A percentile compares a stretch with the other conserved stretches of the same genome.
phyloP scores from a whole-genome alignment of 2,113 vertebrate genomes.

The Aptenodytes forsteri region DNA sequence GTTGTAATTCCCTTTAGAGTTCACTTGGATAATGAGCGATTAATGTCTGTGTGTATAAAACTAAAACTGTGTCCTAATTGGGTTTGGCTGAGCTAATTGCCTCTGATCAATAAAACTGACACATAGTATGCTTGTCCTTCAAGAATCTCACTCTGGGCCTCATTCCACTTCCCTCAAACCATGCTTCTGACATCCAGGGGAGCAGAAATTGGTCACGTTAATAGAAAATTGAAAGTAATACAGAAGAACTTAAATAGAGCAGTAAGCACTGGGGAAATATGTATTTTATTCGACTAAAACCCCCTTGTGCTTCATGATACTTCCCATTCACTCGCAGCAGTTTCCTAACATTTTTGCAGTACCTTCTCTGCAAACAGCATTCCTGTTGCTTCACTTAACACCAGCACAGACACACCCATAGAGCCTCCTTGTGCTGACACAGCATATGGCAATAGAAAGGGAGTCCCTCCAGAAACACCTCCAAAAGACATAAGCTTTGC shows the following conservation, averaged over 20 bases:
- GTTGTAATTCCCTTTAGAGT: slow-evolving; percentile 5
- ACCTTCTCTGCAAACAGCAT: neutral
- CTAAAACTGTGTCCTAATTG: slow-evolving; percentile 49
- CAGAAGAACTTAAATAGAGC: neutral
- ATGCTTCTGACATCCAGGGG: neutral
- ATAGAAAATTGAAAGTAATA: neutral
- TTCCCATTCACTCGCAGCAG: neutral
- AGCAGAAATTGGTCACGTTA: neutral
- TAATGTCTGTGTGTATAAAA: slow-evolving; percentile 39
- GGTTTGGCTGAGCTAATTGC: slow-evolving; percentile 42
- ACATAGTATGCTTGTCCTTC: neutral
- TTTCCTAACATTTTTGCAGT: neutral
- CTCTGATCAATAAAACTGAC: slow-evolving; percentile 51
- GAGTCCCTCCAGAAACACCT: neutral
- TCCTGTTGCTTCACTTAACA: neutral
- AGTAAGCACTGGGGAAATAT: neutral
- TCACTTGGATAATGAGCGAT: slow-evolving; percentile 43
- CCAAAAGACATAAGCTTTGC: neutral
- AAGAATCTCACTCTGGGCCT: neutral
- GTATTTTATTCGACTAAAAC: neutral
- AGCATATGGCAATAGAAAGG: neutral
- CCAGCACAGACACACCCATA: neutral
- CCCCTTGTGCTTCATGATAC: neutral
- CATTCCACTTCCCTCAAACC: neutral
- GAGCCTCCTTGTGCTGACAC: neutral